Evolutionary conservation across 2,113 vertebrate genomes (phyloP).

Genomic region (Spea multiplicata): DNA sequence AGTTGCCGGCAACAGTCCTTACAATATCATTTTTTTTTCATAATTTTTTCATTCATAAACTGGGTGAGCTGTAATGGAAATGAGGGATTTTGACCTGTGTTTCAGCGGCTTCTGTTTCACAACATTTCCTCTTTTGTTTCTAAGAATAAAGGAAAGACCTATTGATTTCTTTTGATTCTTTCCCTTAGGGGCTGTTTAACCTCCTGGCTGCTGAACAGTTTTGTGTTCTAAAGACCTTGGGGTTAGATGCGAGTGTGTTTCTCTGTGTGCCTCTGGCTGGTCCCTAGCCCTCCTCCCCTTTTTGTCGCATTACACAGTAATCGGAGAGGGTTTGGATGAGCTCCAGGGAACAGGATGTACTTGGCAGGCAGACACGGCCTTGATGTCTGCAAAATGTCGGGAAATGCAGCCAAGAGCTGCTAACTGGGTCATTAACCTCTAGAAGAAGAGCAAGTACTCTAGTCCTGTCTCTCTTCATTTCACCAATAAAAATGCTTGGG

Average conservation of each 20-base stretch:
- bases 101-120: slow-evolving; percentile 14
- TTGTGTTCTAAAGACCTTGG: neutral
- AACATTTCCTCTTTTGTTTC: slow-evolving; percentile 32
- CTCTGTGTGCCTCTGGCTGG: slow-evolving; percentile 51
- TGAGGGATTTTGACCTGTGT: slow-evolving; percentile 14
- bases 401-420: slow-evolving; percentile 78
- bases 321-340: slow-evolving; percentile 73
- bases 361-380: slow-evolving; percentile 73
- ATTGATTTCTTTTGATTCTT: slow-evolving; percentile 23
- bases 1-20: too few relatives aligned
- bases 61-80: neutral
- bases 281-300: slow-evolving; percentile 69
- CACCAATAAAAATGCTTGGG: slow-evolving; percentile 68
- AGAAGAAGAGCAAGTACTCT: slow-evolving; percentile 72
- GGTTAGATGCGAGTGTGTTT: slow-evolving; percentile 29
- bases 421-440: slow-evolving; percentile 84
- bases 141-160: slow-evolving; percentile 33
- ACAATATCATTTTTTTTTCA: too few relatives aligned
- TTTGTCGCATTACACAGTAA: slow-evolving; percentile 79
- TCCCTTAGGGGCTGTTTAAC: slow-evolving; percentile 38
- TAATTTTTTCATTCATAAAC: neutral
- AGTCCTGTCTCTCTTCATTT: slow-evolving; percentile 69
- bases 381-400: slow-evolving; percentile 82
- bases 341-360: slow-evolving; percentile 84
- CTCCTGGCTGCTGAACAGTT: neutral